phyloP scores from a whole-genome alignment of 2,113 vertebrate genomes.

The Sapajus apella region DNA sequence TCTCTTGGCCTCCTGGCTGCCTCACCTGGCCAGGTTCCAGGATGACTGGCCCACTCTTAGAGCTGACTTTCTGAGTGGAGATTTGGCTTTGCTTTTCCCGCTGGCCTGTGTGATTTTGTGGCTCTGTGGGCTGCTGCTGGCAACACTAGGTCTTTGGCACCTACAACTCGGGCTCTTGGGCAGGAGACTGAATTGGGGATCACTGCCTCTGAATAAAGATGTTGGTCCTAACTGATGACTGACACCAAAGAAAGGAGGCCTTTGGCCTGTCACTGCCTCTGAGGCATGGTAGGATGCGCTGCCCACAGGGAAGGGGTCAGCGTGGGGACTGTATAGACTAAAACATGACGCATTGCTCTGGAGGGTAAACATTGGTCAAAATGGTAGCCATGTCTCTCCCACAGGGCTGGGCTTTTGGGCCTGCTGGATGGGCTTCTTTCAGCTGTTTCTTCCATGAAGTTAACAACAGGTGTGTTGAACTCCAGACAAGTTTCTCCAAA shows the following conservation, averaged over 20 bases:
- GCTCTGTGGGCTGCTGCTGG: not conserved
- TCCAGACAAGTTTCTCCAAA: not conserved
- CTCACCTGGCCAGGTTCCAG: not conserved
- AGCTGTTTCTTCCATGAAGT: not conserved
- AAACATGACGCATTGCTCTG: not conserved
- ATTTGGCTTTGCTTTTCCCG: not conserved
- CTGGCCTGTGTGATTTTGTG: not conserved
- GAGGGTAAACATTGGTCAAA: not conserved
- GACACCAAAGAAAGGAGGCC: not conserved
- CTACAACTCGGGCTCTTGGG: not conserved
- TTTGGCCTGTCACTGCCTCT: not conserved
- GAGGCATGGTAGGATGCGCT: not conserved
- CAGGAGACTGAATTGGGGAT: not conserved
- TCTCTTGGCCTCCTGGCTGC: not conserved
- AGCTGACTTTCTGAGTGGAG: not conserved
- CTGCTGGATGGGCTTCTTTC: not conserved
- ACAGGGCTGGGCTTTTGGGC: not conserved
- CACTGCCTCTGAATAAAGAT: not conserved
- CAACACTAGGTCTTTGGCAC: not conserved
- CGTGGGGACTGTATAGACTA: not conserved
- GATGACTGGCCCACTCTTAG: not conserved
- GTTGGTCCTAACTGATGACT: not conserved
- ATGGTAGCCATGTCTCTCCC: not conserved
- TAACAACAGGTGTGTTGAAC: not conserved
- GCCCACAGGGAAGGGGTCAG: not conserved